Evolutionary conservation across 2,113 vertebrate species (phyloP).

Genomic region (Apodemus sylvaticus): DNA sequence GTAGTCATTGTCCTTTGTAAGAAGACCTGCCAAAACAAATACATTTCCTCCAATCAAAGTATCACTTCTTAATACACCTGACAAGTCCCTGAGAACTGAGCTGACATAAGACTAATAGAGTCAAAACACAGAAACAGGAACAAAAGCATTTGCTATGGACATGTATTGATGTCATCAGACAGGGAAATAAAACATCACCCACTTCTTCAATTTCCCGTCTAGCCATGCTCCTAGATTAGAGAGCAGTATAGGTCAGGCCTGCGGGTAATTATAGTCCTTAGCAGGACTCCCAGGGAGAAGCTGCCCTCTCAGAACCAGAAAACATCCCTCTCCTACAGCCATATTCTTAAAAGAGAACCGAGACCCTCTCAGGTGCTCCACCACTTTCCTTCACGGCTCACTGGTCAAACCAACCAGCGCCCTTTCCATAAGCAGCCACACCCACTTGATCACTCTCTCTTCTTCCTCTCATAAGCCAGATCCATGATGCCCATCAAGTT

Average conservation of each 20-base stretch:
- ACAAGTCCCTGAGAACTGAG: background rate
- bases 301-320: background rate
- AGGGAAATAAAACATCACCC: conserved; percentile 34
- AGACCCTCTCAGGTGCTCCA: background rate
- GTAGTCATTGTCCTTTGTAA: conserved; percentile 90
- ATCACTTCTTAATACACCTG: conserved; percentile 40
- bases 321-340: background rate
- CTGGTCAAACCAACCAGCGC: background rate
- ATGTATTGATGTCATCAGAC: background rate
- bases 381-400: background rate
- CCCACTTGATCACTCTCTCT: background rate
- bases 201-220: conserved; percentile 36
- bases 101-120: background rate
- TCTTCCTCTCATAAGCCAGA: background rate
- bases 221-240: conserved; percentile 7
- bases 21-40: conserved; percentile 65
- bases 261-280: conserved; percentile 14
- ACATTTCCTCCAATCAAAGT: conserved; percentile 16
- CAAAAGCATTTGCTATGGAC: background rate
- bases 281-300: background rate
- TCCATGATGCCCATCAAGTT: background rate
- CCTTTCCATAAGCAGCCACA: background rate
- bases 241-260: background rate
- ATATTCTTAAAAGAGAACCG: background rate
- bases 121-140: conserved; percentile 39